Evolutionary conservation across 2,797 vertebrate genomes (phyloP).

Genomic region (Phylloscopus collybita): DNA sequence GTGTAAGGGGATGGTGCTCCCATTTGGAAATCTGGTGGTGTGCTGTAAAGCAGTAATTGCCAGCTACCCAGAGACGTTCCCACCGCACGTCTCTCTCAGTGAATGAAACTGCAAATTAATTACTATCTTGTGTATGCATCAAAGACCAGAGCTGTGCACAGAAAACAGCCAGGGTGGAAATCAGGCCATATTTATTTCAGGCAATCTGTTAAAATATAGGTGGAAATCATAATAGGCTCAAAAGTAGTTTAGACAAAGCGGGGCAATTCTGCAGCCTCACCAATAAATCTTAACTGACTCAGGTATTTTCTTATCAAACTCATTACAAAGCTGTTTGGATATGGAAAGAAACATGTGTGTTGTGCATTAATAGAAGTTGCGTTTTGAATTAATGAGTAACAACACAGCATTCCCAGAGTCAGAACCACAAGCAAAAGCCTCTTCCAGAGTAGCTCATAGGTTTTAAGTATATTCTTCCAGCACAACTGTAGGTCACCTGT

Average conservation of each 20-base stretch:
- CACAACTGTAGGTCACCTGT: background rate
- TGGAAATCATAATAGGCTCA: background rate
- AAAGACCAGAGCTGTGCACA: constrained; percentile 36
- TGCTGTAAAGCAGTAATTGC: constrained; percentile 51
- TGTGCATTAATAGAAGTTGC: background rate
- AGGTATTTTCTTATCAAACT: constrained; percentile 9
- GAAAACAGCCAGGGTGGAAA: constrained; percentile 44
- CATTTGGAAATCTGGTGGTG: constrained; percentile 42
- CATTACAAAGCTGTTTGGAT: background rate
- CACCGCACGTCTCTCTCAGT: constrained; percentile 1
- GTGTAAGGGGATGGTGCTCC: background rate
- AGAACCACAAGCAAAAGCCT: background rate
- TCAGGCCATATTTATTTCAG: constrained; percentile 33
- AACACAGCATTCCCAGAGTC: background rate
- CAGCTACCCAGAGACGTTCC: constrained; percentile 37
- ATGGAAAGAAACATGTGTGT: background rate
- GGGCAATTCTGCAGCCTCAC: background rate
- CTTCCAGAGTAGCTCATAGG: background rate
- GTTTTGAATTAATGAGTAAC: background rate
- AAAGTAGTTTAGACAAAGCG: background rate
- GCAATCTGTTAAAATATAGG: constrained; percentile 34
- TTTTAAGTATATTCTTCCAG: constrained; percentile 2
- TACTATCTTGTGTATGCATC: constrained; percentile 57
- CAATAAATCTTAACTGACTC: constrained; percentile 16
- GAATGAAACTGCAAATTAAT: constrained; percentile 63